Percentiles rank a stretch among this genome's conserved stretches.
phyloP scores from a whole-genome alignment of 2,888 invertebrate species.

The Andrena bicolor region DNA sequence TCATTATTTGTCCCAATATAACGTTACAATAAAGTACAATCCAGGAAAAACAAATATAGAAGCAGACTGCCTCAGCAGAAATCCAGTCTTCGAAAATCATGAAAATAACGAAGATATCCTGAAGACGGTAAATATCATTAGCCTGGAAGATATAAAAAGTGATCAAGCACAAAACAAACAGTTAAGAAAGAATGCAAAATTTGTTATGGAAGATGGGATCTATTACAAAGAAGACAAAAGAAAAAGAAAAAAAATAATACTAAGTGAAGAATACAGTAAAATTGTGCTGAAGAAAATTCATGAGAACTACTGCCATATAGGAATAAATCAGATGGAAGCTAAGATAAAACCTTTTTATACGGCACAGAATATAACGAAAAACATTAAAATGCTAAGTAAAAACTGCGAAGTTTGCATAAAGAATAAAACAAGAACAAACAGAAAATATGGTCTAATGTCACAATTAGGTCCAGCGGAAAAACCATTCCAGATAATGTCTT shows the following conservation, averaged over 20 bases:
- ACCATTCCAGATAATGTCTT: not conserved
- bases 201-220: too few species aligned
- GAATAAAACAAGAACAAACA: too few species aligned
- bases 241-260: not conserved
- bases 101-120: constrained; percentile 2
- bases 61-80: too few species aligned
- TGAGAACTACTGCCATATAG: not conserved
- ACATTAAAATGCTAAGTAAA: not conserved
- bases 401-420: constrained; percentile 5
- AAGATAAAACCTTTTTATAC: constrained; percentile 7
- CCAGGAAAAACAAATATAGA: too few species aligned
- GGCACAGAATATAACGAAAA: not conserved
- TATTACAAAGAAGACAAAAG: too few species aligned
- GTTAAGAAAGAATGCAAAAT: too few species aligned
- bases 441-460: constrained; percentile 8
- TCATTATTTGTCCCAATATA: too few species aligned
- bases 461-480: constrained; percentile 3
- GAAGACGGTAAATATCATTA: not conserved
- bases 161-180: too few species aligned
- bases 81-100: not conserved
- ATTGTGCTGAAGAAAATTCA: not conserved
- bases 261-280: constrained; percentile 11
- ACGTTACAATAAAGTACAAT: too few species aligned
- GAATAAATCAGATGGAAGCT: constrained; percentile 9
- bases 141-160: too few species aligned